phyloP scores from a whole-genome alignment of 2,113 vertebrate species.

The Felis chaus region DNA sequence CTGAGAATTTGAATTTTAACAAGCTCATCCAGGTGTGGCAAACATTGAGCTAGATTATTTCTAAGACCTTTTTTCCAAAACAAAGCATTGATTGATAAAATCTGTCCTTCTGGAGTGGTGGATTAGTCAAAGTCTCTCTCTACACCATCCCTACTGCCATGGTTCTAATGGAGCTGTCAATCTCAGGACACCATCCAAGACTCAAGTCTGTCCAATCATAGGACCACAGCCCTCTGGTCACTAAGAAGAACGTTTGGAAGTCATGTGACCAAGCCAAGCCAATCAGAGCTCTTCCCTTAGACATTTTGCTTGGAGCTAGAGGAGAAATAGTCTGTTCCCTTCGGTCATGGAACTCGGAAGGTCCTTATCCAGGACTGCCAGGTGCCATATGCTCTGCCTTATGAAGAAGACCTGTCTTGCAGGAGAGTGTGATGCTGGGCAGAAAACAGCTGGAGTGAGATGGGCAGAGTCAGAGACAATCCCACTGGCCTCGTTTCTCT shows the following conservation, averaged over 20 bases:
- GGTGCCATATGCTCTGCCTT: background rate
- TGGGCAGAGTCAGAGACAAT: background rate
- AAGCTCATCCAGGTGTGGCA: background rate
- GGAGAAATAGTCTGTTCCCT: background rate
- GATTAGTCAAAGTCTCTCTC: background rate
- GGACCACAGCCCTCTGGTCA: background rate
- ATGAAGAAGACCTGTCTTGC: background rate
- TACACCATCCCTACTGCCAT: background rate
- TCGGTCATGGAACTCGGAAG: background rate
- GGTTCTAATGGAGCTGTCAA: background rate
- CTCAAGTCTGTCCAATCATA: background rate
- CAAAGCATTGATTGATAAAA: background rate
- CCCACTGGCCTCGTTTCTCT: background rate
- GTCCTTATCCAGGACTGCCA: background rate
- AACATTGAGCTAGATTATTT: background rate
- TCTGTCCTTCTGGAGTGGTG: too few species aligned
- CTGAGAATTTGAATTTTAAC: background rate
- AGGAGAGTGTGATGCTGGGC: background rate
- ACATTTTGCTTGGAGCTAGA: background rate
- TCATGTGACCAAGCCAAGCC: background rate
- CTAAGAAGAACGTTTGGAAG: background rate
- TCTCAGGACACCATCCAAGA: background rate
- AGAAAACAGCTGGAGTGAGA: background rate
- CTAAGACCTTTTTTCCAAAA: background rate
- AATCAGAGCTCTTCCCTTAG: background rate